These are phyloP conservation scores for Ceryle rudis DNA, from an alignment of 2,797 vertebrate genomes.

Conservation along the genomic window DNA sequence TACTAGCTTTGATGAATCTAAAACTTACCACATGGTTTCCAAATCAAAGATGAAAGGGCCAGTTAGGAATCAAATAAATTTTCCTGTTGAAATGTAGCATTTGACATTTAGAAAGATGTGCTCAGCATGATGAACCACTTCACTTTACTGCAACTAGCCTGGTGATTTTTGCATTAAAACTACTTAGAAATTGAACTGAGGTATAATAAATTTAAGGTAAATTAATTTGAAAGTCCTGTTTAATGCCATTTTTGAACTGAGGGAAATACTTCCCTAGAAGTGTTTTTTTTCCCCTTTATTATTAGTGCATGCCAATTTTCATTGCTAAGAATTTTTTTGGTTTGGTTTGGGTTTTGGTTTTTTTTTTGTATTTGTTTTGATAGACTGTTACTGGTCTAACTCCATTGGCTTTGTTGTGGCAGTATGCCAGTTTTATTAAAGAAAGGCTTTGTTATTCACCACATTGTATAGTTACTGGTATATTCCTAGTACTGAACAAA, in stretches of 20 bases:
- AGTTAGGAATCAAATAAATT: constrained; percentile 72
- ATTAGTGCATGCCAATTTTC: constrained; percentile 80
- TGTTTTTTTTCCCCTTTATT: constrained; percentile 26
- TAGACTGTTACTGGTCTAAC: constrained; percentile 82
- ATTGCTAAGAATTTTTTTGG: constrained; percentile 82
- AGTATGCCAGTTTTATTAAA: constrained; percentile 82
- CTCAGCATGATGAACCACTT: constrained; percentile 49
- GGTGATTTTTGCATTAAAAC: constrained; percentile 49
- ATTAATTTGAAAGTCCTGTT: constrained; percentile 44
- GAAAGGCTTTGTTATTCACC: constrained; percentile 83
- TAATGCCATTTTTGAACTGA: constrained; percentile 51
- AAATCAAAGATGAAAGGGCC: constrained; percentile 72
- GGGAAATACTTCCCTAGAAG: constrained; percentile 40
- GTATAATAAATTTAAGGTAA: constrained; percentile 53
- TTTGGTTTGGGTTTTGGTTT: constrained; percentile 84
- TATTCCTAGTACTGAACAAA: constrained; percentile 65
- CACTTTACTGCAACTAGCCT: constrained; percentile 24
- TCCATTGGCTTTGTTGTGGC: constrained; percentile 68
- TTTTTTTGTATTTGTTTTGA: constrained; percentile 84
- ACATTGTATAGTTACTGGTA: constrained; percentile 78
- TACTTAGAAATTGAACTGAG: constrained; percentile 27
- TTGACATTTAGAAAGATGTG: constrained; percentile 61
- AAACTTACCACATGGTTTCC: constrained; percentile 67
- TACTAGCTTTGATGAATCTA: constrained; percentile 70
- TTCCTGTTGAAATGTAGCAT: constrained; percentile 65